Evolutionary conservation across 2,113 vertebrate genomes (phyloP).

Genomic region (Poeciliopsis retropinna): DNA sequence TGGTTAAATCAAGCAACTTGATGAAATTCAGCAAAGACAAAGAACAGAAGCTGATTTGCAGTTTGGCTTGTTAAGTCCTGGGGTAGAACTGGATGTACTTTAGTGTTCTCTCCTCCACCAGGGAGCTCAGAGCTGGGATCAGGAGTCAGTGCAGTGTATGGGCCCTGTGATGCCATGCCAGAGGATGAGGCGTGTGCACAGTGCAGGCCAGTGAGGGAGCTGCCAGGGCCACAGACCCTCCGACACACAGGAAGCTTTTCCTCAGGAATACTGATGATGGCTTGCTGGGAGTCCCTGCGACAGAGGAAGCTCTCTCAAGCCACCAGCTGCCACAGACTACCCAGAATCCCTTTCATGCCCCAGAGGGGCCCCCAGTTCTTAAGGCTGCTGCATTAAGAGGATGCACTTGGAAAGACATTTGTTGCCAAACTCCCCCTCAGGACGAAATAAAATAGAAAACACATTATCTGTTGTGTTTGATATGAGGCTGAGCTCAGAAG

Average conservation of each 20-base stretch:
- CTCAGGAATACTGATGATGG: constrained; percentile 80
- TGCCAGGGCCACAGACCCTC: constrained; percentile 53
- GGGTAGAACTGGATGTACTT: constrained; percentile 18
- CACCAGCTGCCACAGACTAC: constrained; percentile 81
- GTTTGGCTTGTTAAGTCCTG: constrained; percentile 16
- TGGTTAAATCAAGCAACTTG: constrained; percentile 24
- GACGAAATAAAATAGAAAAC: constrained; percentile 71
- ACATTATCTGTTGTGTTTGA: constrained; percentile 63
- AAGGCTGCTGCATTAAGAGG: constrained; percentile 71
- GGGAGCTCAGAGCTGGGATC: constrained; percentile 49
- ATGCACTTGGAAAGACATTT: constrained; percentile 62
- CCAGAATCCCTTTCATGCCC: constrained; percentile 77
- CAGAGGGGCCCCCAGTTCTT: constrained; percentile 54
- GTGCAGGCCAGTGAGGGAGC: constrained; percentile 40
- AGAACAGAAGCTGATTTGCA: constrained; percentile 32
- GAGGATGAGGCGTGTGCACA: constrained; percentile 71
- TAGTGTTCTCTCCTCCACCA: constrained; percentile 33
- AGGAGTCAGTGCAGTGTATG: constrained; percentile 43
- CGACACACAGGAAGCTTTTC: constrained; percentile 79
- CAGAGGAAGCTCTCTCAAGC: constrained; percentile 80
- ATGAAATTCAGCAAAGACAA: constrained; percentile 21
- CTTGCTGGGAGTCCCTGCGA: constrained; percentile 66
- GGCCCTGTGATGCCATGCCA: constrained; percentile 74
- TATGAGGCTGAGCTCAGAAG: constrained; percentile 44
- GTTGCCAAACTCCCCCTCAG: constrained; percentile 39